Evolutionary conservation across 1,140 invertebrate genomes (phyloP).

Genomic region (Drusus annulatus): DNA sequence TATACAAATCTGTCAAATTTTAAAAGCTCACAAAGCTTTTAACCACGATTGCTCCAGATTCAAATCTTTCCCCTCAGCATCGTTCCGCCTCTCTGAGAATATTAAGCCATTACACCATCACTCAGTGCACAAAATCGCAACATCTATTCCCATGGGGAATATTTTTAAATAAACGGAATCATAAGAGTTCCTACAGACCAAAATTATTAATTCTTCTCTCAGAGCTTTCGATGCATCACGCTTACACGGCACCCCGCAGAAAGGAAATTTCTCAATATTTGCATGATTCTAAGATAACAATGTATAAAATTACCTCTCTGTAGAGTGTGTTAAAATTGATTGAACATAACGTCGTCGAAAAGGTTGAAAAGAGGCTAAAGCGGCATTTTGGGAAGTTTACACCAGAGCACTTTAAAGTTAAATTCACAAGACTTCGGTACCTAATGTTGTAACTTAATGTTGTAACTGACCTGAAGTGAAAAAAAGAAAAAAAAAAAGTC

Average conservation of each 20-base stretch:
- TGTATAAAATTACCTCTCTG: no score
- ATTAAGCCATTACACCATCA: constrained; percentile 32
- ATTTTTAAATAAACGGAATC: constrained; percentile 17
- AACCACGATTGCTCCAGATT: not conserved
- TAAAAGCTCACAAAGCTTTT: not conserved
- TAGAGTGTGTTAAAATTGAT: no score
- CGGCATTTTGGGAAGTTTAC: no score
- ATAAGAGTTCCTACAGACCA: not conserved
- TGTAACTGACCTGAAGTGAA: no score
- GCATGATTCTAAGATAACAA: not conserved
- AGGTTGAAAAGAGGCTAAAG: no score
- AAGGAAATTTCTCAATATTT: not conserved
- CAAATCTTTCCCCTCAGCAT: constrained; percentile 6
- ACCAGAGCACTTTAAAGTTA: no score
- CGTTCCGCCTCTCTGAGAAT: not conserved
- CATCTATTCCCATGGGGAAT: constrained; percentile 26
- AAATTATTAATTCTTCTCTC: no score
- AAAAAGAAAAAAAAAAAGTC: no score
- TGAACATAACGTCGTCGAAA: no score
- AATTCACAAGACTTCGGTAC: no score
- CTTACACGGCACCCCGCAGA: not conserved
- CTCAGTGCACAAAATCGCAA: constrained; percentile 12
- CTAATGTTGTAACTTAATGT: no score
- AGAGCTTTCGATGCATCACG: not conserved
- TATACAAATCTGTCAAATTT: not conserved